A percentile compares a stretch with the other conserved stretches of the same genome.
These are phyloP conservation scores for Drosophila robusta DNA, from an alignment of 2,888 invertebrate genomes.

Conservation along the genomic window DNA sequence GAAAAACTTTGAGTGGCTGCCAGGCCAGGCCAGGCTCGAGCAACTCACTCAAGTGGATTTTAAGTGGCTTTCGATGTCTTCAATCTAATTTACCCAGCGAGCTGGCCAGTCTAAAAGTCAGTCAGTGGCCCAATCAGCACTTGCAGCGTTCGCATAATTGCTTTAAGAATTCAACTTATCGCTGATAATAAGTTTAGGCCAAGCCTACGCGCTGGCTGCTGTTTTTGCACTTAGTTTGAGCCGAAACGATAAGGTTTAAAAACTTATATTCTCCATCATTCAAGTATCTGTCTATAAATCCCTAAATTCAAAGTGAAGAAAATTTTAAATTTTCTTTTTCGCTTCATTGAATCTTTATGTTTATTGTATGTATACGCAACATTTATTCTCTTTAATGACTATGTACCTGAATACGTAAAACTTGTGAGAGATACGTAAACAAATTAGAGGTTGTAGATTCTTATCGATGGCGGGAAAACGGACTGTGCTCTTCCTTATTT, in stretches of 20 bases:
- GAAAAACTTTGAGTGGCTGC: constrained; percentile 46
- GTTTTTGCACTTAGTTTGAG: neutral
- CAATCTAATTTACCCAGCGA: constrained; percentile 54
- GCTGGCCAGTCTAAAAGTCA: neutral
- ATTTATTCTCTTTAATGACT: no score
- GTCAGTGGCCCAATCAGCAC: constrained; percentile 5
- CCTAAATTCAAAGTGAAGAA: no score
- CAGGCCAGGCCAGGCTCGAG: constrained; percentile 14
- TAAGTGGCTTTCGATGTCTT: constrained; percentile 68
- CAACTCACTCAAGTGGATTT: constrained; percentile 46
- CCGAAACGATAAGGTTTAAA: neutral
- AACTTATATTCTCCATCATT: neutral
- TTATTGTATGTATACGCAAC: no score
- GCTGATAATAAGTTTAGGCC: constrained; percentile 11
- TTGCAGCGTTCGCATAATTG: constrained; percentile 33
- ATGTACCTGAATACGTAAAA: no score
- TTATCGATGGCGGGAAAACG: no score
- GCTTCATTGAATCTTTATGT: no score
- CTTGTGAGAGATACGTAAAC: no score
- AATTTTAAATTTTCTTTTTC: no score
- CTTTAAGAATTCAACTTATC: constrained; percentile 34
- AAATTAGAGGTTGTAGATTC: no score
- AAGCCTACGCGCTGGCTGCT: neutral
- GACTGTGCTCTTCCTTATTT: no score
- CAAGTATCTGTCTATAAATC: no score